These are phyloP conservation scores for Spodoptera frugiperda DNA, from an alignment of 1,140 invertebrate species.

Conservation along the genomic window DNA sequence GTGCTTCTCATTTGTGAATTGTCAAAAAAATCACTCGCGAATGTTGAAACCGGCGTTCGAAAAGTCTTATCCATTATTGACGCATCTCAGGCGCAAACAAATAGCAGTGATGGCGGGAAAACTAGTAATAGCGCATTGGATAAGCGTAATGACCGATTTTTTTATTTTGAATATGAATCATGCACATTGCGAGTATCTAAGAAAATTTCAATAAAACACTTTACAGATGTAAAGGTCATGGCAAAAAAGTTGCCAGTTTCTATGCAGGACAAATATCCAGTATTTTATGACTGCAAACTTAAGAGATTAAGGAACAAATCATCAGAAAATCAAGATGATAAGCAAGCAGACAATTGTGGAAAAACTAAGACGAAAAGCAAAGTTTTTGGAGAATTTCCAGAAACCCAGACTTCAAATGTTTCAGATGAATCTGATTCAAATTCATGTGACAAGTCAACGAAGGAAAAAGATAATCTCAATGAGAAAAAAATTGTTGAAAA, in stretches of 20 bases:
- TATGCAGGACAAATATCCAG: slow-evolving; percentile 70
- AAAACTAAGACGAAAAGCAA: background rate
- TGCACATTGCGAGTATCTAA: slow-evolving; percentile 66
- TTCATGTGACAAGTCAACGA: background rate
- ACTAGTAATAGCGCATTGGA: slow-evolving; percentile 8
- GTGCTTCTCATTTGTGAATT: slow-evolving; percentile 79
- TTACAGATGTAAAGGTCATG: slow-evolving; percentile 71
- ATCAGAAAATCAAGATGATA: background rate
- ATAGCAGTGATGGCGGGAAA: slow-evolving; percentile 57
- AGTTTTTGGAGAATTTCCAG: slow-evolving; percentile 1
- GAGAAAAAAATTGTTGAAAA: background rate
- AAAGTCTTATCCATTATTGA: slow-evolving; percentile 65
- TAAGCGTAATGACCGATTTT: slow-evolving; percentile 54
- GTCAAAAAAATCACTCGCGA: slow-evolving; percentile 80
- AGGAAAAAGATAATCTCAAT: background rate
- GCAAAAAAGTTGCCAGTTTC: slow-evolving; percentile 62
- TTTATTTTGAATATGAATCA: slow-evolving; percentile 67
- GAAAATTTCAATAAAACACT: slow-evolving; percentile 72
- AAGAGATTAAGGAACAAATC: slow-evolving; percentile 56
- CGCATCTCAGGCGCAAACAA: slow-evolving; percentile 49
- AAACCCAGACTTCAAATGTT: background rate
- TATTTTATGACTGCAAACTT: slow-evolving; percentile 73
- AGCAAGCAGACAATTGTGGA: background rate
- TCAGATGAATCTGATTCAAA: slow-evolving; percentile 14
- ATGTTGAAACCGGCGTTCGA: slow-evolving; percentile 75